Evolutionary conservation across 2,113 vertebrate genomes (phyloP), one percentile per base, ranked within the genome.

Genomic region (Corythaeola cristata): DNA sequence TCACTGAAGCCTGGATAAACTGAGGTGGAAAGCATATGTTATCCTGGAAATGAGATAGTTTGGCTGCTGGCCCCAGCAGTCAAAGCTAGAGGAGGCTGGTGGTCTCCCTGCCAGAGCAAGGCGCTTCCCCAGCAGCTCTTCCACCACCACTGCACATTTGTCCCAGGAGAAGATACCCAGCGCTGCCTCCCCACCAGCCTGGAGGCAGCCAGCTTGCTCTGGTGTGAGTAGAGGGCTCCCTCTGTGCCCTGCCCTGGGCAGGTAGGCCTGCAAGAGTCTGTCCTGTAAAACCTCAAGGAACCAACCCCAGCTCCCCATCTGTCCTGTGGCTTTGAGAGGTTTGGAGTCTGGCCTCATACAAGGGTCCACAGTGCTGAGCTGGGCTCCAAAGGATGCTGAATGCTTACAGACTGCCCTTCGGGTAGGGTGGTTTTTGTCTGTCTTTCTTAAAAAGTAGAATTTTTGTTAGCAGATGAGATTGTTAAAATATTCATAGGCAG

Each of bases 141-240:
- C 53, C 33, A 60, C 28, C 2, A 3, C 39, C 53, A 60, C 30
- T 26, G 17, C 37, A 55, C 33, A 4, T 12, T 67, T 41, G n/a
- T 35, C 47, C n/a, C 24, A 55, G 47, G 7, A 68, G 62, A 26
- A 74, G 62, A 33, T 27, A 35, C 27, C 32, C 27, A 69, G 2
- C 0, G 1, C 35, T 5, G 3, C 15, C 41, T 64, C 27, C 23
- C 11, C 33, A 21, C 23, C 1, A 1, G 17, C 39, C 41, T 2
- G 0, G 39, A 74, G 35, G 13, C 53, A 74, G 32, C 5, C 11
- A 6, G 32, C 33, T 58, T 32, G 12, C 37, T 37, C 68, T 30
- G 3, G 5, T n/a, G 33, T 4, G 1, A 85, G 41, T 13, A 80
- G 37, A 79, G 66, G 23, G 58, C 45, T 75, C 39, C 53, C 6